These are phyloP conservation scores for Kryptolebias ocellatus DNA, from an alignment of 2,797 vertebrate species.

Conservation along the genomic window DNA sequence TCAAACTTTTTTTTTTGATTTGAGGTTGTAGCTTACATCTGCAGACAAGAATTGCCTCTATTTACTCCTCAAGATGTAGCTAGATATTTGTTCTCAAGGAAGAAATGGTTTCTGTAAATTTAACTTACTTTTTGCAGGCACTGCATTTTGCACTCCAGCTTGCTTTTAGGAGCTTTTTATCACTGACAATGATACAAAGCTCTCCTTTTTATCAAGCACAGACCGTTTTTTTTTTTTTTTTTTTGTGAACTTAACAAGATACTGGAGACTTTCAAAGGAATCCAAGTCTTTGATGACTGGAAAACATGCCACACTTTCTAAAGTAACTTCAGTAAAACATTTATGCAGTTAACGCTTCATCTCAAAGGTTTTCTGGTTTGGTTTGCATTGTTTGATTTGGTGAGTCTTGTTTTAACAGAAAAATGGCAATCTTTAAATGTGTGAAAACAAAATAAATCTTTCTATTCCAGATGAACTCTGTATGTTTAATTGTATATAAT, in stretches of 20 bases:
- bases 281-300: conserved; percentile 30
- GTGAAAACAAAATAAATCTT: not conserved
- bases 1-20: no score
- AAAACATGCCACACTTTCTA: conserved; percentile 34
- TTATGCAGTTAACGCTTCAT: conserved; percentile 21
- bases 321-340: conserved; percentile 38
- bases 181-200: conserved; percentile 28
- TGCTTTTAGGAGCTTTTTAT: conserved; percentile 31
- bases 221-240: conserved; percentile 14
- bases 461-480: no score
- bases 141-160: conserved; percentile 1
- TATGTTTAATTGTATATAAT: no score
- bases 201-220: conserved; percentile 34
- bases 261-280: conserved; percentile 32
- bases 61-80: not conserved
- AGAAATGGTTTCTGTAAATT: conserved; percentile 17
- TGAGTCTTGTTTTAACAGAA: not conserved
- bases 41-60: conserved; percentile 1
- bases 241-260: conserved; percentile 30
- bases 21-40: not conserved
- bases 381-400: conserved; percentile 17
- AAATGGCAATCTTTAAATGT: not conserved
- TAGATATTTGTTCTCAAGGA: conserved; percentile 1
- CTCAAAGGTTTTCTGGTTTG: conserved; percentile 27
- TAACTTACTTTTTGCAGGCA: conserved; percentile 10